Conservation (phyloP, 2,888 invertebrate genomes). For the Pilophorus perplexus region DNA sequence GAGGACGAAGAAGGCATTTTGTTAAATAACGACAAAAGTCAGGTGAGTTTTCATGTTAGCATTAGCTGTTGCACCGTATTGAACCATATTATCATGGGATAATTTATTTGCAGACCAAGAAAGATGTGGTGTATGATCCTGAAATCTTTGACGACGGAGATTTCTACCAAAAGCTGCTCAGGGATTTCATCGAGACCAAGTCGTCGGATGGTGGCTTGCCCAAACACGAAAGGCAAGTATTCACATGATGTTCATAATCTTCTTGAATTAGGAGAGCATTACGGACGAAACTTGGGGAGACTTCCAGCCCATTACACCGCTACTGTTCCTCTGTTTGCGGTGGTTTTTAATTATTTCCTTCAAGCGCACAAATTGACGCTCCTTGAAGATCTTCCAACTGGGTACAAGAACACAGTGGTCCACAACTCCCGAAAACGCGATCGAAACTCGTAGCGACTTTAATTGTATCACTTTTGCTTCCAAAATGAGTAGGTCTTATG, state of each 20-base stretch:
- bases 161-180: slow-evolving; percentile 89
- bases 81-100: not conserved
- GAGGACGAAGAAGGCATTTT: not conserved
- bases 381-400: too few relatives aligned
- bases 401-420: too few relatives aligned
- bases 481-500: too few relatives aligned
- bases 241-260: not conserved
- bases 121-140: slow-evolving; percentile 58
- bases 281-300: too few relatives aligned
- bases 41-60: not conserved
- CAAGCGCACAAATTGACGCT: too few relatives aligned
- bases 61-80: not conserved
- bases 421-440: too few relatives aligned
- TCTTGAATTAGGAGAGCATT: too few relatives aligned
- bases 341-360: too few relatives aligned
- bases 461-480: too few relatives aligned
- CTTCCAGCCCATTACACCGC: too few relatives aligned
- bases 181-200: slow-evolving; percentile 90
- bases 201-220: slow-evolving; percentile 64
- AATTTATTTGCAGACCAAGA: slow-evolving; percentile 17
- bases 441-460: too few relatives aligned
- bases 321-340: too few relatives aligned
- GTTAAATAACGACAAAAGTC: not conserved
- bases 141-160: slow-evolving; percentile 97
- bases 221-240: slow-evolving; percentile 22